Conservation (phyloP, 2,888 invertebrate species). For the Leucoma salicis region DNA sequence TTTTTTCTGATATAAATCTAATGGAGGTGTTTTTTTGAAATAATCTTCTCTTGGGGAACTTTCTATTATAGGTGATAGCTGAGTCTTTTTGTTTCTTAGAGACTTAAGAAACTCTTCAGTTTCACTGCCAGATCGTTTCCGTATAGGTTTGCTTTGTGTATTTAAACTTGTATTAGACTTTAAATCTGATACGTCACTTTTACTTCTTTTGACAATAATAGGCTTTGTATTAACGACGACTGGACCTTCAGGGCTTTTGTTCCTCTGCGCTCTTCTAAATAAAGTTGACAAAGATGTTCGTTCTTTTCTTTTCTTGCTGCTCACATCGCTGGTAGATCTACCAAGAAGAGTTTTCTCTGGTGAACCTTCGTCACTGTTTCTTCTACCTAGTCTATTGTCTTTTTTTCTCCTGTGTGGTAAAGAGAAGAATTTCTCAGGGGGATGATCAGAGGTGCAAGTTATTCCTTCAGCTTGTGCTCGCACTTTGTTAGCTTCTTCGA, state of each 20-base stretch:
- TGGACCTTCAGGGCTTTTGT: conserved; percentile 73
- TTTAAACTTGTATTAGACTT: conserved; percentile 76
- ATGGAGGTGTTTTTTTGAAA: conserved; percentile 76
- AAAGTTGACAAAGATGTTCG: conserved; percentile 85
- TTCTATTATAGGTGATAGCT: conserved; percentile 91
- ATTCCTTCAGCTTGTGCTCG: conserved; percentile 88
- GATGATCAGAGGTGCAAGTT: conserved; percentile 84
- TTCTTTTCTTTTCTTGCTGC: conserved; percentile 70
- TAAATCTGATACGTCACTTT: conserved; percentile 85
- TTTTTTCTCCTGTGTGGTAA: conserved; percentile 84
- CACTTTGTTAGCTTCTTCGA: conserved; percentile 89
- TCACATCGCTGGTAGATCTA: conserved; percentile 83
- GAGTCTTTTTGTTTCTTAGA: conserved; percentile 83
- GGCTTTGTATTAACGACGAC: conserved; percentile 74
- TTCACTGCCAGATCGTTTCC: conserved; percentile 84
- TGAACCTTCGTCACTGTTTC: conserved; percentile 81
- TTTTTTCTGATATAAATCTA: conserved; percentile 65
- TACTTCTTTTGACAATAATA: conserved; percentile 79
- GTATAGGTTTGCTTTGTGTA: conserved; percentile 67
- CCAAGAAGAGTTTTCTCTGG: conserved; percentile 69
- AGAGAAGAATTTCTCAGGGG: conserved; percentile 86
- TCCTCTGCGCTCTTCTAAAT: conserved; percentile 83
- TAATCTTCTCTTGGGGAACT: conserved; percentile 87
- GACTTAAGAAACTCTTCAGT: conserved; percentile 82
- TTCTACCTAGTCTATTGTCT: conserved; percentile 59